A percentile compares a stretch with the other conserved stretches of the same genome.
phyloP scores from a whole-genome alignment of 2,888 invertebrate genomes.

The Hirtodrosophila confusa region DNA sequence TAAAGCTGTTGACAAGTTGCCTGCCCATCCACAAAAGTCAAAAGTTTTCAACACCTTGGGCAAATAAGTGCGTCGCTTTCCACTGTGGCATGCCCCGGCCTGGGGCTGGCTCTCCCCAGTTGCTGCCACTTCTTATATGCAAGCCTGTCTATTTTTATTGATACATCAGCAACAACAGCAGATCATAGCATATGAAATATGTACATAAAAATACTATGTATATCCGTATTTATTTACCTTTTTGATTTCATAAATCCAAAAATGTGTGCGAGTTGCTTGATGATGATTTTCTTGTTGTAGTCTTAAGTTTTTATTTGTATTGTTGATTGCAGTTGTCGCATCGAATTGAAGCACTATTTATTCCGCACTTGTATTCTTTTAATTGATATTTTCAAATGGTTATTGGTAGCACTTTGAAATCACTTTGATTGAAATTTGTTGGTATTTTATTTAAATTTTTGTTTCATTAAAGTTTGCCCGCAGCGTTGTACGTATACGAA shows the following conservation, averaged over 20 bases:
- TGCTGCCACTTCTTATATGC: conserved; percentile 18
- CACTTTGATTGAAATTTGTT: conserved; percentile 53
- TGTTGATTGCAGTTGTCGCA: conserved; percentile 2
- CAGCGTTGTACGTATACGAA: conserved; percentile 10
- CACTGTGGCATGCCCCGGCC: conserved; percentile 14
- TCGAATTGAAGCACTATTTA: conserved; percentile 6
- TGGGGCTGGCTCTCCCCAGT: conserved; percentile 5
- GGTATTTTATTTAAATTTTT: conserved; percentile 45
- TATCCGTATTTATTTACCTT: conserved; percentile 54
- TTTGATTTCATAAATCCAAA: conserved; percentile 76
- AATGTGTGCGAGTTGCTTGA: conserved; percentile 33
- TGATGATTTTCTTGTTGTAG: conserved; percentile 14
- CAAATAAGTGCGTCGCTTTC: conserved; percentile 65
- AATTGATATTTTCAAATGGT: conserved; percentile 2
- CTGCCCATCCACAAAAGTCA: conserved; percentile 17
- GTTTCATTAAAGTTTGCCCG: conserved; percentile 41
- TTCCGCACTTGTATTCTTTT: conserved; percentile 6
- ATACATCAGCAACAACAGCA: conserved; percentile 40
- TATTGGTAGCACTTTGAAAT: conserved; percentile 26
- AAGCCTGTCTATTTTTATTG: conserved; percentile 70
- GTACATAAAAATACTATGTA: not conserved
- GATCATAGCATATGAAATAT: conserved; percentile 18
- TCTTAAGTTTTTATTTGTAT: conserved; percentile 8
- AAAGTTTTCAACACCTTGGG: conserved; percentile 71
- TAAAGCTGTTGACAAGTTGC: conserved; percentile 52